Percentiles rank a stretch among this genome's conserved stretches.
These are phyloP conservation scores for Stigmatopora argus DNA, from an alignment of 2,113 vertebrate genomes.

Conservation along the genomic window DNA sequence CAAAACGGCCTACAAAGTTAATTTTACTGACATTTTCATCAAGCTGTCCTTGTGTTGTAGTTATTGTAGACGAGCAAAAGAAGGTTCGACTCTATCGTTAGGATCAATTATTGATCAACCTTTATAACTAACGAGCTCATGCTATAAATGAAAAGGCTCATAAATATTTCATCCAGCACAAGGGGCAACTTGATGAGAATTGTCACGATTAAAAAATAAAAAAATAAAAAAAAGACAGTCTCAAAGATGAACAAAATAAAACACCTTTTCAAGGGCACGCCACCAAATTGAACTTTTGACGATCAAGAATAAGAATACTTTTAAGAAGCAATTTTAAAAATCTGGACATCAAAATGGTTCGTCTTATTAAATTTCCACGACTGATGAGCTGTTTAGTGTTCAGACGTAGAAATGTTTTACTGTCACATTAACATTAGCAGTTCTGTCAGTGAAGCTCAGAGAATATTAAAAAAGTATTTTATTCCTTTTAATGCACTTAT, in stretches of 20 bases:
- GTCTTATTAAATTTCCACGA: neutral
- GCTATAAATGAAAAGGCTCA: neutral
- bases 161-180: slow-evolving; percentile 14
- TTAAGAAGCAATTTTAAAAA: neutral
- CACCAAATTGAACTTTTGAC: slow-evolving; percentile 45
- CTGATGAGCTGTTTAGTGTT: neutral
- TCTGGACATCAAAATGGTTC: no score
- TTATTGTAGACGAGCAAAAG: slow-evolving; percentile 14
- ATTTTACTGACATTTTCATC: slow-evolving; percentile 59
- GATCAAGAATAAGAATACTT: neutral
- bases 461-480: no score
- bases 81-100: neutral
- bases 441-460: no score
- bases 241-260: slow-evolving; percentile 43
- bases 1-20: slow-evolving; percentile 50
- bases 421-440: no score
- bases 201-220: slow-evolving; percentile 50
- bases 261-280: slow-evolving; percentile 65
- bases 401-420: neutral
- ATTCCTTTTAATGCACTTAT: no score
- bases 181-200: slow-evolving; percentile 62
- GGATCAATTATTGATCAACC: slow-evolving; percentile 7
- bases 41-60: slow-evolving; percentile 46
- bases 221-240: slow-evolving; percentile 63
- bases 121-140: slow-evolving; percentile 2